Conservation (phyloP, 2,113 vertebrate species). For the Brienomyrus longianalis region DNA sequence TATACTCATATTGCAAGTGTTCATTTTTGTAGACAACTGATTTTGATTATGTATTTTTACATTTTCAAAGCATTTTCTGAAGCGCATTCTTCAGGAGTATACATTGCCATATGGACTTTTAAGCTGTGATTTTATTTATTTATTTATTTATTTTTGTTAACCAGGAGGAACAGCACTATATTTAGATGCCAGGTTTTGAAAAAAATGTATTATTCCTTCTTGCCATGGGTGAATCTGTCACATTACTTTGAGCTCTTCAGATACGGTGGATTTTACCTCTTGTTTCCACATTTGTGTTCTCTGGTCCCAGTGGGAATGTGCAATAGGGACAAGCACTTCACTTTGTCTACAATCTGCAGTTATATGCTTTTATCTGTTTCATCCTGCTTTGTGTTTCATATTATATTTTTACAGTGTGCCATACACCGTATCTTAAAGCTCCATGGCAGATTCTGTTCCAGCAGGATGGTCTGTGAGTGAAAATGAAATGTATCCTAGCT, state of each 20-base stretch:
- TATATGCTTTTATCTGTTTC: slow-evolving; percentile 5
- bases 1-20: background rate
- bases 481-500: background rate
- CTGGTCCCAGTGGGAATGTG: slow-evolving; percentile 4
- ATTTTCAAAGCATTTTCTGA: background rate
- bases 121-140: background rate
- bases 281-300: slow-evolving; percentile 9
- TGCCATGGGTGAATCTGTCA: slow-evolving; percentile 2
- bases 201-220: slow-evolving; percentile 3
- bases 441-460: background rate
- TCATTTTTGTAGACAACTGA: background rate
- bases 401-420: background rate
- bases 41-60: background rate
- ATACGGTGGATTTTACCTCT: background rate
- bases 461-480: background rate
- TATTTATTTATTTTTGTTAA: background rate
- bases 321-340: background rate
- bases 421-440: background rate
- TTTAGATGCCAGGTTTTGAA: background rate
- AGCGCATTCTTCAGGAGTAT: background rate
- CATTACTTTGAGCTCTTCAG: slow-evolving; percentile 6
- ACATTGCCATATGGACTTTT: background rate
- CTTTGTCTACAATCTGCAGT: slow-evolving; percentile 3
- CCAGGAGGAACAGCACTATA: background rate
- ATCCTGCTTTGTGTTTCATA: background rate